A percentile compares a stretch with the other conserved stretches of the same genome.
These are phyloP conservation scores for Chaetodon trifascialis DNA, from an alignment of 2,113 vertebrate genomes.

Conservation along the genomic window DNA sequence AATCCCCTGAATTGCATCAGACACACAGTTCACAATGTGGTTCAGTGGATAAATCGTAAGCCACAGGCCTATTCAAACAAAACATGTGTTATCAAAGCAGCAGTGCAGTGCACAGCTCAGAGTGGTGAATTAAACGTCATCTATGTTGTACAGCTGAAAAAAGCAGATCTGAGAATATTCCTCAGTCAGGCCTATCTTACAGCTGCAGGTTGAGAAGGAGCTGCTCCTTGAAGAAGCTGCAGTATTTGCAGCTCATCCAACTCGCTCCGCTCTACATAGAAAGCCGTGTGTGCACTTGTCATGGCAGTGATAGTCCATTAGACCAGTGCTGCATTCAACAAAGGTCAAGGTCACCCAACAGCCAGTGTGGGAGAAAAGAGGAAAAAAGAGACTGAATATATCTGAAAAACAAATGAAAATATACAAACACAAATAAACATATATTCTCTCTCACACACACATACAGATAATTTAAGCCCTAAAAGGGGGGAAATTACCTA, in stretches of 20 bases:
- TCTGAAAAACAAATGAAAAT: neutral
- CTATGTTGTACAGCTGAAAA: conserved; percentile 41
- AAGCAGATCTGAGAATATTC: conserved; percentile 52
- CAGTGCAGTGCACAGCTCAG: conserved; percentile 41
- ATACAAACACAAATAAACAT: neutral
- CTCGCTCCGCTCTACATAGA: conserved; percentile 10
- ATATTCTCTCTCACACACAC: neutral
- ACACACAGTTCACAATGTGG: conserved; percentile 62
- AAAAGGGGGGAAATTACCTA: too few species aligned
- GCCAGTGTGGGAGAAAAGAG: neutral
- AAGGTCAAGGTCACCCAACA: conserved; percentile 44
- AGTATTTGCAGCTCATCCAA: conserved; percentile 44
- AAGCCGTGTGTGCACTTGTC: conserved; percentile 38
- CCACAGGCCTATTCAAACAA: conserved; percentile 64
- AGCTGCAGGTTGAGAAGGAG: conserved; percentile 48
- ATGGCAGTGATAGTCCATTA: conserved; percentile 47
- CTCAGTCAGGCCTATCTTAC: conserved; percentile 48
- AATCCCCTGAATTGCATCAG: conserved; percentile 61
- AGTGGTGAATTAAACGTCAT: conserved; percentile 52
- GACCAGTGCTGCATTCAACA: conserved; percentile 5
- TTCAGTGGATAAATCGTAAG: conserved; percentile 69
- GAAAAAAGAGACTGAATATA: neutral
- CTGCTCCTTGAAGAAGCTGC: conserved; percentile 42
- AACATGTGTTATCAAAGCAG: conserved; percentile 52
- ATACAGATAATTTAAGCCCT: neutral